Conservation (phyloP, 2,113 vertebrate species). For the Semicossyphus pulcher region DNA sequence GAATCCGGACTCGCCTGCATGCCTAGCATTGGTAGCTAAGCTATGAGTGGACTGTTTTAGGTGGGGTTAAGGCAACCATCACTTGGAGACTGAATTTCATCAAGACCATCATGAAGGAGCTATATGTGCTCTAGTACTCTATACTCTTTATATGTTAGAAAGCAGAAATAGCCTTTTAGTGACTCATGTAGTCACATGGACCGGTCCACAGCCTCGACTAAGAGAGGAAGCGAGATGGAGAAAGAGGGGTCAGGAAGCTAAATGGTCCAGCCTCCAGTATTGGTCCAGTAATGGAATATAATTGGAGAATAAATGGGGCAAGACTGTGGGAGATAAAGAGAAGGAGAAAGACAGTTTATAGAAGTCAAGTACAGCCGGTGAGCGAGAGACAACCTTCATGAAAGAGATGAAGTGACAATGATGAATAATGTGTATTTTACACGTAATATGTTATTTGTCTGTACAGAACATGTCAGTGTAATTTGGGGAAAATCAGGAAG, state of each 20-base stretch:
- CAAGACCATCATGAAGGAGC: neutral
- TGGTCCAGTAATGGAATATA: constrained; percentile 50
- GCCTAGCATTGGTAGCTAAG: neutral
- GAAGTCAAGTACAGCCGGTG: neutral
- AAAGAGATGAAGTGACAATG: neutral
- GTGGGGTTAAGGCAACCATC: no score
- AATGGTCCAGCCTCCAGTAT: constrained; percentile 23
- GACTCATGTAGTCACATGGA: neutral
- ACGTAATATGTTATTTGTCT: no score
- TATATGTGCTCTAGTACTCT: neutral
- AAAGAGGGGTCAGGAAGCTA: constrained; percentile 31
- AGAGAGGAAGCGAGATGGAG: neutral
- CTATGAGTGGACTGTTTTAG: no score
- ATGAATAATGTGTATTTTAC: no score
- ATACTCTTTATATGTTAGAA: no score
- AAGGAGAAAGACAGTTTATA: neutral
- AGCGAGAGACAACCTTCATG: neutral
- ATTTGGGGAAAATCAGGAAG: neutral
- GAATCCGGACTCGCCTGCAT: no score
- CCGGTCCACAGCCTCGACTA: neutral
- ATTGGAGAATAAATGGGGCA: constrained; percentile 56
- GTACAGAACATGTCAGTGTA: neutral
- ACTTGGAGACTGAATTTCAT: neutral
- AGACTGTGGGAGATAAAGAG: constrained; percentile 16
- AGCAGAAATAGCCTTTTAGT: neutral